Conservation (phyloP, 2,113 vertebrate genomes). For the Tupaia tana region DNA sequence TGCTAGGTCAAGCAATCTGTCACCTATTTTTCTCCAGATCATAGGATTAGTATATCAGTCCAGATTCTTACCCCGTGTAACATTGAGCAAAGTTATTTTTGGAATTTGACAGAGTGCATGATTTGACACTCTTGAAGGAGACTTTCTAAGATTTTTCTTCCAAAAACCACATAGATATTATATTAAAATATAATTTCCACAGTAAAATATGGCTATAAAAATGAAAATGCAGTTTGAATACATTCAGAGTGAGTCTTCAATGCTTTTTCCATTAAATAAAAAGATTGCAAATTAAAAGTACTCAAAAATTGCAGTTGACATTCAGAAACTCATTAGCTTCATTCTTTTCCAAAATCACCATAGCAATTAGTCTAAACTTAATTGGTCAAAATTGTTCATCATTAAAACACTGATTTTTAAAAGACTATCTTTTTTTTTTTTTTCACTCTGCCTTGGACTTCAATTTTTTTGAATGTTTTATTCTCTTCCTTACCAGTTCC, state of each 20-base stretch:
- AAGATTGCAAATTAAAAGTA: constrained; percentile 77
- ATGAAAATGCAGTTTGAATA: constrained; percentile 73
- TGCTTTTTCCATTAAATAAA: constrained; percentile 78
- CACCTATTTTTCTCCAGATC: constrained; percentile 59
- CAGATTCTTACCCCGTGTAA: constrained; percentile 61
- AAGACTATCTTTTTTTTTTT: background rate
- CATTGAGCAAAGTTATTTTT: constrained; percentile 65
- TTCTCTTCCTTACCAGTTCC: constrained; percentile 26
- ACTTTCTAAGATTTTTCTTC: constrained; percentile 64
- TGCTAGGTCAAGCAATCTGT: constrained; percentile 67
- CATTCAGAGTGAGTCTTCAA: constrained; percentile 63
- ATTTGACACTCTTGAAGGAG: constrained; percentile 53
- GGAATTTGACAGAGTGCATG: background rate
- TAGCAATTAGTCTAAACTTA: constrained; percentile 80
- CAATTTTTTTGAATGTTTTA: constrained; percentile 61
- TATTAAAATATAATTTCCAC: constrained; percentile 66
- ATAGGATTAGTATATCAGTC: constrained; percentile 63
- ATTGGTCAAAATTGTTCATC: constrained; percentile 79
- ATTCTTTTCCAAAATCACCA: constrained; percentile 78
- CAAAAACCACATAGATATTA: constrained; percentile 43
- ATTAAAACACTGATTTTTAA: constrained; percentile 67
- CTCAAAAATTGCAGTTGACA: constrained; percentile 80
- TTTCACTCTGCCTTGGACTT: constrained; percentile 59
- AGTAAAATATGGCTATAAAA: constrained; percentile 77
- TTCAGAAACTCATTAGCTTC: constrained; percentile 81